Evolutionary conservation across 2,113 vertebrate genomes (phyloP).

Genomic region (Megaceryle maxima): DNA sequence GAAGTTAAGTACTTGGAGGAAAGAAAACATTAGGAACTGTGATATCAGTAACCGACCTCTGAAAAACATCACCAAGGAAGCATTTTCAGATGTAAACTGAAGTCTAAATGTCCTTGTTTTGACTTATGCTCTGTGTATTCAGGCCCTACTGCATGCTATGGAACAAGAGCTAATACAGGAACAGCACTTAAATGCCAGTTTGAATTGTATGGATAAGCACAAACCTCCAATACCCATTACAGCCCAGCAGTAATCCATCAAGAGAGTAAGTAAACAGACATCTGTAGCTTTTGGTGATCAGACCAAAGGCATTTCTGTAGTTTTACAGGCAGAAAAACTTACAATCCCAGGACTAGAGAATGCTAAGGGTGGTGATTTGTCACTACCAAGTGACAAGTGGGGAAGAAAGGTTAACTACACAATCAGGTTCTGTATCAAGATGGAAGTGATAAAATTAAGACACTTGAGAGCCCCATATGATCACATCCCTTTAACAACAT

Average conservation of each 20-base stretch:
- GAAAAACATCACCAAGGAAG: not conserved
- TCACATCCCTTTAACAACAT: not conserved
- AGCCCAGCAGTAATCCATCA: rapidly evolving
- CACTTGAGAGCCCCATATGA: not conserved
- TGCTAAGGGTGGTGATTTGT: not conserved
- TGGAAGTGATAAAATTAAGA: not conserved
- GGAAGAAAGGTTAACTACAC: not conserved
- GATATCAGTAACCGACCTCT: not conserved
- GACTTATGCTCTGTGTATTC: not conserved
- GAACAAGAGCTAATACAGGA: not conserved
- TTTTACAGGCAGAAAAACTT: not conserved
- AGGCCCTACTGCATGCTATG: rapidly evolving
- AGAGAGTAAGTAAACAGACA: not conserved
- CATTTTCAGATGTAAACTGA: not conserved
- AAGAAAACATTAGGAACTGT: not conserved
- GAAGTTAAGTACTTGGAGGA: not conserved
- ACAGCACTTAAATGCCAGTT: rapidly evolving
- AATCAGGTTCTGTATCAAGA: not conserved
- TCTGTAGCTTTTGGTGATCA: not conserved
- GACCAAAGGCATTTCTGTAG: not conserved
- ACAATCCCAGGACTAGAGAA: not conserved
- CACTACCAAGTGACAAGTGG: not conserved
- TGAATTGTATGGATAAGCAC: rapidly evolving
- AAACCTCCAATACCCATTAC: rapidly evolving
- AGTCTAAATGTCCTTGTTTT: not conserved